Percentiles rank a stretch among this genome's conserved stretches.
Evolutionary conservation across 2,797 vertebrate genomes (phyloP).

Genomic region (Danio kyathit): DNA sequence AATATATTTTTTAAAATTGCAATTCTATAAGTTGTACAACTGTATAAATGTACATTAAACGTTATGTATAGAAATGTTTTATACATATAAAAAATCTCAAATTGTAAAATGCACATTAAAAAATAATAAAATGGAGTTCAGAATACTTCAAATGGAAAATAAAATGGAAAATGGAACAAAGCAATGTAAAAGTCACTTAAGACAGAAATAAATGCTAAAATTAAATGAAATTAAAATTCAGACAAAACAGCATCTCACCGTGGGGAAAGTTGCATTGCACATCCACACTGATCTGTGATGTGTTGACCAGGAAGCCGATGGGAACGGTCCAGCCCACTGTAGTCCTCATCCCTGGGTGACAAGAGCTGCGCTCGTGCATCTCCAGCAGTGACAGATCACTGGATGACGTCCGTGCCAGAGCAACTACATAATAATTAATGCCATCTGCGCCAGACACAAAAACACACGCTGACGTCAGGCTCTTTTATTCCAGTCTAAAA

Average conservation of each 20-base stretch:
- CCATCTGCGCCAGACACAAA: conserved; percentile 69
- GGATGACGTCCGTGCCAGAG: conserved; percentile 80
- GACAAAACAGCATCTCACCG: conserved; percentile 67
- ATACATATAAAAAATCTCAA: no score
- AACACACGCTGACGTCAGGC: not conserved
- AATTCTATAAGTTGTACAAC: no score
- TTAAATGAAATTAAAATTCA: no score
- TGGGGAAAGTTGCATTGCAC: conserved; percentile 85
- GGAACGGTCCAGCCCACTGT: conserved; percentile 87
- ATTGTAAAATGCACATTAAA: no score
- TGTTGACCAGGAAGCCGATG: conserved; percentile 85
- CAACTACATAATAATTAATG: conserved; percentile 82
- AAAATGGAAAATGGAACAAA: no score
- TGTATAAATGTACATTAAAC: no score
- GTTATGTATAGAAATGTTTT: no score
- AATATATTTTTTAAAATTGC: no score
- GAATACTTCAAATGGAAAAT: no score
- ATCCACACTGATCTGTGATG: conserved; percentile 82
- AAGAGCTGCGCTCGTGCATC: conserved; percentile 86
- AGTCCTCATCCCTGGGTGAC: conserved; percentile 84
- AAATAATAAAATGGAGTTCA: no score
- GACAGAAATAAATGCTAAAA: no score
- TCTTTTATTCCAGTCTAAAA: not conserved
- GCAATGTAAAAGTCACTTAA: no score
- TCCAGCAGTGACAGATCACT: conserved; percentile 83